Conservation (phyloP, 2,888 invertebrate genomes). For the Oscheius sp. region DNA sequence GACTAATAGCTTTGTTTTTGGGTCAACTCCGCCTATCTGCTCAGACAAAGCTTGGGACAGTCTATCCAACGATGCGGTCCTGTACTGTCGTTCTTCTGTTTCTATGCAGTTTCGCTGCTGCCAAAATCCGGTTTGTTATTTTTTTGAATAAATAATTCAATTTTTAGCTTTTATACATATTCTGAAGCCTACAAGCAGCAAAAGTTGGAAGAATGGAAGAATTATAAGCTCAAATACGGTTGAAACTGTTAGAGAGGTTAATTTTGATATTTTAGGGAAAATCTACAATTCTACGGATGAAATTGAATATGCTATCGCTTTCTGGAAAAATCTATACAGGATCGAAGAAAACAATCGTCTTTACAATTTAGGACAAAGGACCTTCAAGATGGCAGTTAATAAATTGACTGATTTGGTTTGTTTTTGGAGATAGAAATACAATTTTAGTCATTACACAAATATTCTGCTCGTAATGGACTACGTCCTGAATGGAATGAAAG, state of each 20-base stretch:
- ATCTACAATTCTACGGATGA: conserved; percentile 59
- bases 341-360: conserved; percentile 64
- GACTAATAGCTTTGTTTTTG: too few relatives aligned
- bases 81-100: conserved; percentile 17
- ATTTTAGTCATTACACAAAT: conserved; percentile 64
- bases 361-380: conserved; percentile 51
- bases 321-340: conserved; percentile 62
- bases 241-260: too few relatives aligned
- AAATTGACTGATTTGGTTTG: conserved; percentile 64
- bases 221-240: conserved; percentile 59
- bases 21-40: neutral
- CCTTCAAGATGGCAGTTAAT: conserved; percentile 65
- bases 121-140: neutral
- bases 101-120: conserved; percentile 11
- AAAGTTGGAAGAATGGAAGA: conserved; percentile 60
- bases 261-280: conserved; percentile 52
- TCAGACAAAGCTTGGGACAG: neutral
- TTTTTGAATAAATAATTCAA: neutral
- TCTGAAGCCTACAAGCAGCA: neutral
- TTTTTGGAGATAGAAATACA: neutral
- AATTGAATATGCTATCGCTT: conserved; percentile 64
- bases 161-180: too few relatives aligned
- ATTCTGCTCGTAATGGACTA: conserved; percentile 67
- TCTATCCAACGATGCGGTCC: conserved; percentile 2
- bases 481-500: conserved; percentile 49